Evolutionary conservation across 2,797 vertebrate genomes (phyloP), one percentile per base, ranked within the genome.

Genomic region (Malurus splendens): DNA sequence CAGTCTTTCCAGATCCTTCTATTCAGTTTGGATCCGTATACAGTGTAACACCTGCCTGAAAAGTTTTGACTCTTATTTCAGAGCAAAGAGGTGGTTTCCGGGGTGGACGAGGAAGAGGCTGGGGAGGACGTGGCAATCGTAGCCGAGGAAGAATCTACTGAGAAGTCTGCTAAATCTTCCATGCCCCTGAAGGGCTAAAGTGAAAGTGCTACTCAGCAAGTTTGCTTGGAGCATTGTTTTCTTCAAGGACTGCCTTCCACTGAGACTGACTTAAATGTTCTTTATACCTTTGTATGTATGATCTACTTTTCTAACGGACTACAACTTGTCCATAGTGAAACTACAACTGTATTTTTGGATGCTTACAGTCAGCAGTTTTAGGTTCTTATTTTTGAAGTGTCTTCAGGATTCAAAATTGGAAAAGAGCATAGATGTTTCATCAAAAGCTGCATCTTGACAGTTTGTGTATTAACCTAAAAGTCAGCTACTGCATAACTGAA

Each of bases 81-180:
- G 99, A 99, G 94, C 98, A 99, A 94, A 98, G 99, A 91, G 99
- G 99, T 38, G 98, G 98, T 82, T 99, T 99, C 97, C 97, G 99
- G 66, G 98, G 97, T 77, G 98, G 98, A 54, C 96, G 98, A 90
- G 98, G 98, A 42, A 96, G 98, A 96, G 98, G 99, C 86, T 99
- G 99, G 93, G 98, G 98, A 80, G 96, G 98, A 90, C 97, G 99
- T 95, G 98, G 99, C 86, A 99, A 97, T 96, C 97, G 99, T 94
- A 99, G 98, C 97, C 96, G 99, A 96, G 99, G 99, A 91, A 97
- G 98, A 82, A 97, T 98, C 96, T 99, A 99, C 97, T 99, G 96
- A 99, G 90, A 45, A 67, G 72, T 72, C 78, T 72, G 28, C 83
- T 95, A 65, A 84, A 96, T 93, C 94, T 92, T 93, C 93, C 93